These are phyloP conservation scores for Steinernema feltiae DNA, from an alignment of 1,140 invertebrate species.

Conservation along the genomic window DNA sequence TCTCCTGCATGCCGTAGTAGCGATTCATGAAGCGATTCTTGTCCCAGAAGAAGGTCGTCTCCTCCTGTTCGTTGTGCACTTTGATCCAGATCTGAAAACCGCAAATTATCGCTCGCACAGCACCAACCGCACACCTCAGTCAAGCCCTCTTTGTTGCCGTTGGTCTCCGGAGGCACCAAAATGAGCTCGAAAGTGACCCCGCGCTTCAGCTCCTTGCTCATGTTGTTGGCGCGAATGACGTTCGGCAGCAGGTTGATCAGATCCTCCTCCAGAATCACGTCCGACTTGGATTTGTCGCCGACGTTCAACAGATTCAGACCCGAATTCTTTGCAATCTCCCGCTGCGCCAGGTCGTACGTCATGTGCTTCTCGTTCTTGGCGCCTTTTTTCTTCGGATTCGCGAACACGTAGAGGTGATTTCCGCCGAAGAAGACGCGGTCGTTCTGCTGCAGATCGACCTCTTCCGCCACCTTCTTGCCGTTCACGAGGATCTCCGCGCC, in stretches of 20 bases:
- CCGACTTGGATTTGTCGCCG: conserved; percentile 45
- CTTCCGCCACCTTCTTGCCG: conserved; percentile 60
- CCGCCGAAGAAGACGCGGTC: conserved; percentile 65
- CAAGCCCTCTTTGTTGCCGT: conserved; percentile 61
- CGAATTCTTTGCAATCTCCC: conserved; percentile 65
- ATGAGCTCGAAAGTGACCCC: conserved; percentile 65
- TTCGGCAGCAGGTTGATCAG: conserved; percentile 64
- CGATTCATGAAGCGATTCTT: conserved; percentile 64
- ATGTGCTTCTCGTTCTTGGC: conserved; percentile 58
- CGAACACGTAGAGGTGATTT: conserved; percentile 65
- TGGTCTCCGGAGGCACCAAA: conserved; percentile 64
- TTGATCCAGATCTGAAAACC: conserved; percentile 63
- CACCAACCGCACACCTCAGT: conserved; percentile 59
- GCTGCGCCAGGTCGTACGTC: conserved; percentile 64
- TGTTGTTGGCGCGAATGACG: conserved; percentile 65
- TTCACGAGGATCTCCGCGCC: conserved; percentile 64
- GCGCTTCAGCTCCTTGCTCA: conserved; percentile 65
- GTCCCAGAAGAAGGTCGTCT: conserved; percentile 65
- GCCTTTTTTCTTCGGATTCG: conserved; percentile 58
- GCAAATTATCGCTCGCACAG: background rate
- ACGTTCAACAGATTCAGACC: conserved; percentile 58
- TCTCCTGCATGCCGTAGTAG: conserved; percentile 66
- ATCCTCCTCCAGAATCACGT: conserved; percentile 64
- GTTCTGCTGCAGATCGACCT: conserved; percentile 62
- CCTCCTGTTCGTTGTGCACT: conserved; percentile 63